Percentiles rank a stretch among this genome's conserved stretches.
Evolutionary conservation across 64 coral and sea anemone species (phyloP).

Genomic region (Montipora capricornis): DNA sequence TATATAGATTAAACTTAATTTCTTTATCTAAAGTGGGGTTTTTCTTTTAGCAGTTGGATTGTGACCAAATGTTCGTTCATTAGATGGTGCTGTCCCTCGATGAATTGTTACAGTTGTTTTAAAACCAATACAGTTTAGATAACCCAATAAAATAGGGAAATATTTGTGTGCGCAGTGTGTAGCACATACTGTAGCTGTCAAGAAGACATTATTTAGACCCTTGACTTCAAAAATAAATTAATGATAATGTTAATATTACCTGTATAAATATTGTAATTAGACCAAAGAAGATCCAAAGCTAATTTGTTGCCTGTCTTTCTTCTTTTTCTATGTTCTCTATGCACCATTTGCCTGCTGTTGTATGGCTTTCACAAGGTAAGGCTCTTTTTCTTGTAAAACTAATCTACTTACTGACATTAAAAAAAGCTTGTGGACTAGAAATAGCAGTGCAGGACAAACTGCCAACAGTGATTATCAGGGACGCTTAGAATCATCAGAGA

Average conservation of each 20-base stretch:
- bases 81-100: background rate
- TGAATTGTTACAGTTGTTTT: background rate
- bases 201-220: too few species aligned
- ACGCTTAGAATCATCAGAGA: background rate
- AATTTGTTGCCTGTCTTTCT: slow-evolving; percentile 56
- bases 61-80: too few species aligned
- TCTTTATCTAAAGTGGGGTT: too few species aligned
- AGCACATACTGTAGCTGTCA: too few species aligned
- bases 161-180: too few species aligned
- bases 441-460: background rate
- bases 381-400: slow-evolving; percentile 42
- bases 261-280: too few species aligned
- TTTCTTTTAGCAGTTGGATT: too few species aligned
- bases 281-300: slow-evolving; percentile 24
- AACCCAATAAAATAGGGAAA: too few species aligned
- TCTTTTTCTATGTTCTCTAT: slow-evolving; percentile 26
- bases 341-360: slow-evolving; percentile 12
- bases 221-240: too few species aligned
- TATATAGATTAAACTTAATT: background rate
- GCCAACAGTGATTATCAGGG: background rate
- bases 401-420: background rate
- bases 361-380: slow-evolving; percentile 75
- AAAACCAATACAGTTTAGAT: too few species aligned
- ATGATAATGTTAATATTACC: too few species aligned
- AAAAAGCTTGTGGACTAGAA: background rate